Base-by-base conservation (phyloP, 2,888 invertebrate species). In the Megaustenia siamemsis region DNA sequence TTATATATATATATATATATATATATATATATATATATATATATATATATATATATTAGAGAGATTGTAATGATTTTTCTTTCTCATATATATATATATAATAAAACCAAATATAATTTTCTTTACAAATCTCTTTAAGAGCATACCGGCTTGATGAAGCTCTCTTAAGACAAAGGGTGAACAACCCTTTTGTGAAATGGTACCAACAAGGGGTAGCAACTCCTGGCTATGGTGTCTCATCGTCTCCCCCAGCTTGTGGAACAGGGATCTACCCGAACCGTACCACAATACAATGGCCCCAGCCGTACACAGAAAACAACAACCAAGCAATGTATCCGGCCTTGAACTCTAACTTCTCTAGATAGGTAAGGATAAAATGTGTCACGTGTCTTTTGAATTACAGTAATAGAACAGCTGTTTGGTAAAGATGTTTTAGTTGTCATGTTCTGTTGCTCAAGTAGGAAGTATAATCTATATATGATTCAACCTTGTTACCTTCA, bases 151-250 rank as follows among this genome's bases (percentile, higher is more conserved):
- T 92, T 35, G 92, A 92, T 82, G 92, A 92, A 78, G 92, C 91
- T 8, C 86, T 92, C 8, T 86, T 92, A n/a, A 86, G 91, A 40
- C 92, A 92, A 85, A 91, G 90, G 78, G 91, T 92, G 89, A 90
- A 89, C 89, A 91, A 91, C 87, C 92, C 92, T 4, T 92, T 92
- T 83, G 89, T 91, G 88, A 92, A 92, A 80, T 92, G 92, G 92
- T 92, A 91, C 87, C 91, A 90, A 80, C 89, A 89, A 28, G 89
- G 89, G 77, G 79, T 84, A n/a, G 1, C 83, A 56, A 63, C 71
- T 3, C 81, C 86, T 0, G 81, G 66, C 15, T 83, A 83, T 24
- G 71, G 82, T 0, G 56, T 81, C 3, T 45, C 85, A 24, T 63
- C 86, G 24, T 82, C 85, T 40, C 83, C 85, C 10, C 82, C 84